A percentile compares a stretch with the other conserved stretches of the same genome.
phyloP scores from a whole-genome alignment of 2,113 vertebrate species.

The Ciconia maguari region DNA sequence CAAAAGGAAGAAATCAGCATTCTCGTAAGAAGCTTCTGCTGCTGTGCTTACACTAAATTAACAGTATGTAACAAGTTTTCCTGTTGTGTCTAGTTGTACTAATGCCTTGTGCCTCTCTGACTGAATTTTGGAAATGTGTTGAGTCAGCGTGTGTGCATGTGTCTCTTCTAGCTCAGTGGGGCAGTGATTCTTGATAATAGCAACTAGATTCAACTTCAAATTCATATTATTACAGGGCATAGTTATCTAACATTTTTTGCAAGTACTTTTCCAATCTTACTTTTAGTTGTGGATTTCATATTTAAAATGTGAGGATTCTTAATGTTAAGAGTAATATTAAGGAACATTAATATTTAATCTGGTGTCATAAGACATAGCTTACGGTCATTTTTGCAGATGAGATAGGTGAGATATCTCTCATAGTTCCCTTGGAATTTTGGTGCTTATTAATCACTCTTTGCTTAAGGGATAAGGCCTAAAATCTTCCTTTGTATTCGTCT shows the following conservation, averaged over 20 bases:
- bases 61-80: not conserved
- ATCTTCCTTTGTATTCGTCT: not conserved
- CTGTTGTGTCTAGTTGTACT: not conserved
- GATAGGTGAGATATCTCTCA: not conserved
- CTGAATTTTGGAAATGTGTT: not conserved
- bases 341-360: not conserved
- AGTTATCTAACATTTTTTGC: not conserved
- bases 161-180: not conserved
- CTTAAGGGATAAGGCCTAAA: not conserved
- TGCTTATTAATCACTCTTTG: not conserved
- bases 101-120: not conserved
- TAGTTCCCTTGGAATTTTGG: not conserved
- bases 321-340: constrained; percentile 27
- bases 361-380: not conserved
- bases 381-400: not conserved
- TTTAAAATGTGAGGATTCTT: not conserved
- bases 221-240: not conserved
- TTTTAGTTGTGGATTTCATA: constrained; percentile 11
- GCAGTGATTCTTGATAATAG: not conserved
- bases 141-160: not conserved
- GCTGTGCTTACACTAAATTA: not conserved
- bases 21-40: not conserved
- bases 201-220: not conserved
- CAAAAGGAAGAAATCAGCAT: not conserved
- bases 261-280: not conserved